phyloP scores from a whole-genome alignment of 2,888 invertebrate species.

The Cecidostiba fungosa region DNA sequence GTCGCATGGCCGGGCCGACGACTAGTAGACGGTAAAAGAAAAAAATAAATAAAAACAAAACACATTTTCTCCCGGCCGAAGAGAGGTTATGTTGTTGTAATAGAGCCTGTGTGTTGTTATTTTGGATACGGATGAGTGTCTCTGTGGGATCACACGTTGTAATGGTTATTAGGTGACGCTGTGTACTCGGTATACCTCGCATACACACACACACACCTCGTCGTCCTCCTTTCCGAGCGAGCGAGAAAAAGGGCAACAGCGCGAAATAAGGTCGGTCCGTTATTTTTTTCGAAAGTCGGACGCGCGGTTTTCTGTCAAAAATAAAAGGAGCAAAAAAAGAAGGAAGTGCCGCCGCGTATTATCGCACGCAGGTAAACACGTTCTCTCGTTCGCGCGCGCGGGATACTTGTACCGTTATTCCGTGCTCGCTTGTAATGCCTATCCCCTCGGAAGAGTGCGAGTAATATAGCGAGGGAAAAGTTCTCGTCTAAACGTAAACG shows the following conservation, averaged over 20 bases:
- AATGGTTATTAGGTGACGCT: slow-evolving; percentile 3
- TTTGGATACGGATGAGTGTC: not conserved
- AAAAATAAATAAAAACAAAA: no score
- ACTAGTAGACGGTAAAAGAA: not conserved
- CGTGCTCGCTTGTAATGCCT: not conserved
- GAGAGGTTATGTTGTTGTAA: not conserved
- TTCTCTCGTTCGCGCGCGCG: slow-evolving; percentile 58
- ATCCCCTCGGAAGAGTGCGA: not conserved
- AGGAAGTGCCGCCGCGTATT: not conserved
- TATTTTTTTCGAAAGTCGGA: slow-evolving; percentile 54
- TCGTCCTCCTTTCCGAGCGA: slow-evolving; percentile 21
- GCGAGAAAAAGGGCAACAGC: slow-evolving; percentile 15
- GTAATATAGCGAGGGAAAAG: slow-evolving; percentile 12
- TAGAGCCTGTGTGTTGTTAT: not conserved
- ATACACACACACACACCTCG: not conserved
- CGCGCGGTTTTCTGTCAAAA: slow-evolving; percentile 50
- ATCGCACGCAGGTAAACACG: slow-evolving; percentile 67
- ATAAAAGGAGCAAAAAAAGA: slow-evolving; percentile 15
- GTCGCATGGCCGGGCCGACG: not conserved
- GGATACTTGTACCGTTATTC: not conserved
- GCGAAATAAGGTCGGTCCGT: slow-evolving; percentile 15
- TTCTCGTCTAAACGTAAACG: not conserved
- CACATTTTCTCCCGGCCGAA: not conserved
- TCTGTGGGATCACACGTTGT: not conserved
- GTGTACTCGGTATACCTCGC: not conserved